Conservation (phyloP, 2,797 vertebrate species). For the Lepidocolaptes lacrymiger region DNA sequence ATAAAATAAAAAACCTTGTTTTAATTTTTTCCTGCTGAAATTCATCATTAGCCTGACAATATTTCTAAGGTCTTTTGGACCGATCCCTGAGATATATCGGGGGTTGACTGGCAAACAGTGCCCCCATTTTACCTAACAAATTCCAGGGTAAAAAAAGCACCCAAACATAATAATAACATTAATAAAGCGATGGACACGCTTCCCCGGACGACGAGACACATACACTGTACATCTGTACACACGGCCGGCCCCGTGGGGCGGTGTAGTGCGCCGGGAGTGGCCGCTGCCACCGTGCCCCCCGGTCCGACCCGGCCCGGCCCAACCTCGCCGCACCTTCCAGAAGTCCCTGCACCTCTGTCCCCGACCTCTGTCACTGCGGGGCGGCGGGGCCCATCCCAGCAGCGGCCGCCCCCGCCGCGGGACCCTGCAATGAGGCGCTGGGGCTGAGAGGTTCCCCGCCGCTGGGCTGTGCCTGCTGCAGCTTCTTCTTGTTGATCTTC, state of each 20-base stretch:
- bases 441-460: constrained; percentile 75
- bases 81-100: constrained; percentile 58
- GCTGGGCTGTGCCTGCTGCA: constrained; percentile 75
- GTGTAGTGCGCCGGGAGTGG: constrained; percentile 5
- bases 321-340: background rate
- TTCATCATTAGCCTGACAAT: constrained; percentile 10
- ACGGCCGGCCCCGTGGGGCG: constrained; percentile 13
- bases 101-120: background rate
- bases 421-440: constrained; percentile 67
- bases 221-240: constrained; percentile 67
- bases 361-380: constrained; percentile 14
- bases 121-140: background rate
- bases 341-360: background rate
- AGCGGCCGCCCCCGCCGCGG: constrained; percentile 6
- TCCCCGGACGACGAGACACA: constrained; percentile 13
- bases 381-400: background rate
- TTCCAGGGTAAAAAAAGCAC: constrained; percentile 24
- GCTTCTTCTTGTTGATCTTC: constrained; percentile 83
- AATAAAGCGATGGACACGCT: constrained; percentile 13
- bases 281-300: background rate
- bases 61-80: constrained; percentile 34
- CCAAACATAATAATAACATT: constrained; percentile 51
- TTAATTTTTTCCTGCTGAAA: constrained; percentile 49
- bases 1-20: constrained; percentile 12
- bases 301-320: background rate